Evolutionary conservation across 2,113 vertebrate species (phyloP).

Genomic region (Cephalopholis sonnerati): DNA sequence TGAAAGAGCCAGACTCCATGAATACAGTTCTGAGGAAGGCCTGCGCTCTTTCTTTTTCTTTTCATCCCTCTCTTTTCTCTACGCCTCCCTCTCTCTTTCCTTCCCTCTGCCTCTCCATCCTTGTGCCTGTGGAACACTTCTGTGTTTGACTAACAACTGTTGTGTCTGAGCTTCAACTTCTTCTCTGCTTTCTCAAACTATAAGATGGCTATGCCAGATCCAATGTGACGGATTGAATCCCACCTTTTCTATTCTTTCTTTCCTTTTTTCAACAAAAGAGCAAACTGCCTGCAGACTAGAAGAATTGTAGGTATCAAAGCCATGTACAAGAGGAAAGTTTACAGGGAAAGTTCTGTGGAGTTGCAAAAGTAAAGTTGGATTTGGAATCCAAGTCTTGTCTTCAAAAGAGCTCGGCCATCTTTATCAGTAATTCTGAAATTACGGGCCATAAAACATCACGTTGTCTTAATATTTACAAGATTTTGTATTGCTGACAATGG

Average conservation of each 20-base stretch:
- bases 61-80: slow-evolving; percentile 58
- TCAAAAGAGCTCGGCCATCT: slow-evolving; percentile 16
- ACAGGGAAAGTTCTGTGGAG: slow-evolving; percentile 61
- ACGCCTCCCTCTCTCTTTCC: slow-evolving; percentile 44
- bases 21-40: slow-evolving; percentile 76
- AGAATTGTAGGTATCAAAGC: slow-evolving; percentile 40
- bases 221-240: slow-evolving; percentile 57
- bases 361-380: slow-evolving; percentile 57
- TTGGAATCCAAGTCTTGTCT: slow-evolving; percentile 12
- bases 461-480: background rate
- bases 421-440: background rate
- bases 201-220: slow-evolving; percentile 61
- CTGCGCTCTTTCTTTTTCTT: slow-evolving; percentile 64
- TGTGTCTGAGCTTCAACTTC: slow-evolving; percentile 70
- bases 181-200: slow-evolving; percentile 62
- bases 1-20: slow-evolving; percentile 75
- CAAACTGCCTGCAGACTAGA: slow-evolving; percentile 48
- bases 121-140: slow-evolving; percentile 64
- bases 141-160: slow-evolving; percentile 74
- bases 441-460: background rate
- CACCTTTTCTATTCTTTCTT: slow-evolving; percentile 47
- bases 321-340: slow-evolving; percentile 64
- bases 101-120: slow-evolving; percentile 62
- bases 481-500: background rate
- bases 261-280: slow-evolving; percentile 40